phyloP scores from a whole-genome alignment of 2,888 invertebrate genomes.

The Blastobasis adustella region DNA sequence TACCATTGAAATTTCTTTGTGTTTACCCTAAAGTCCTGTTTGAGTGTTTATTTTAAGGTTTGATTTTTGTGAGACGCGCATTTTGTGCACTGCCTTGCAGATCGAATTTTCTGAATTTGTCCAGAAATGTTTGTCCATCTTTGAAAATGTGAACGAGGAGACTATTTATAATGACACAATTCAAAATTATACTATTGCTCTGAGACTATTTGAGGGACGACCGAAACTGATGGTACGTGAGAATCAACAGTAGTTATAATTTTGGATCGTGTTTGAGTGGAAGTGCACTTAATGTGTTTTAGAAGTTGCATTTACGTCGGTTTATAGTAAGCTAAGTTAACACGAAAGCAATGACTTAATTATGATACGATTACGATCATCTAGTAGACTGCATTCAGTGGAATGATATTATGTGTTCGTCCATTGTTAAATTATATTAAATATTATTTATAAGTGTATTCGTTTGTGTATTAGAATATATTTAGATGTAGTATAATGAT shows the following conservation, averaged over 20 bases:
- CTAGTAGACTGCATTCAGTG: conserved; percentile 70
- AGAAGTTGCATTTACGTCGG: conserved; percentile 39
- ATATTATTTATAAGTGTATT: conserved; percentile 60
- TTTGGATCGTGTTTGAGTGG: conserved; percentile 21
- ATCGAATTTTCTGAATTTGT: conserved; percentile 26
- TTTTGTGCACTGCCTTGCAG: conserved; percentile 50
- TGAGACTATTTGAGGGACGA: too few relatives aligned
- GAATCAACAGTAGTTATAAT: too few relatives aligned
- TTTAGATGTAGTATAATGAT: conserved; percentile 33
- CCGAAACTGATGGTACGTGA: too few relatives aligned
- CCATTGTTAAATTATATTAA: conserved; percentile 63
- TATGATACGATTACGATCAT: conserved; percentile 31
- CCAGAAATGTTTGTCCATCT: conserved; percentile 18
- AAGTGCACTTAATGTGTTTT: conserved; percentile 59
- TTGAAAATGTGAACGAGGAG: too few relatives aligned
- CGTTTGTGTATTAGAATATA: conserved; percentile 50
- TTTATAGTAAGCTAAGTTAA: conserved; percentile 39
- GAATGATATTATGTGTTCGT: conserved; percentile 70
- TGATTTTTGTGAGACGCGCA: conserved; percentile 25
- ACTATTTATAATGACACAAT: too few relatives aligned
- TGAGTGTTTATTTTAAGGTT: conserved; percentile 34
- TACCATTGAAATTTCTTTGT: conserved; percentile 19
- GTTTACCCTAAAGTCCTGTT: conserved; percentile 23
- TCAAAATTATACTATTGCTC: too few relatives aligned
- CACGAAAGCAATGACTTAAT: conserved; percentile 61